Evolutionary conservation across 2,797 vertebrate genomes (phyloP), one percentile per base, ranked within the genome.

Genomic region (Lagorchestes hirsutus): DNA sequence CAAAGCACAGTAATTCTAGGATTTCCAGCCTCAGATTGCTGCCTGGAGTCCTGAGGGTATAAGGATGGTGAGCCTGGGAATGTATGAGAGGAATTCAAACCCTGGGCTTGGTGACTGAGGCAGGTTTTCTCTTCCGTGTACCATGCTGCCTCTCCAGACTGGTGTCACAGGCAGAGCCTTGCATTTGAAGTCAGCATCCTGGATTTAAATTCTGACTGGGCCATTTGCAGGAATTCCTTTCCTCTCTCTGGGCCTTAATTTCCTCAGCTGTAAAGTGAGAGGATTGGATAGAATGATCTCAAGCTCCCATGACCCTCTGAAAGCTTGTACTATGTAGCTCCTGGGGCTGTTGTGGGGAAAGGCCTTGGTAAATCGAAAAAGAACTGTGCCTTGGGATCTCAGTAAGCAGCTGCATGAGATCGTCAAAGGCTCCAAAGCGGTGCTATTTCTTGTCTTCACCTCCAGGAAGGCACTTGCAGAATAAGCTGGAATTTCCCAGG

Each of bases 401-500:
- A 40, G 40, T 24, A 82, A 91, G 28, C 50, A 91, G 54, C 24
- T 57, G 46, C 57, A 91, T 62, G 95, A n/a, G 94, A 96, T 92
- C 94, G 94, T 94, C 58, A 87, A 94, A 11, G 54, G 40, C 8
- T 57, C 31, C 54, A 52, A 82, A 91, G 74, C 9, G 52, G 34
- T 10, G 87, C 59, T 94, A 55, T 92, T 90, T 6, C 54, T 90
- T 31, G 31, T 90, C 50, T 52, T 90, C 11, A 96, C 90, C 46
- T 92, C 54, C 62, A 93, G 90, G 94, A 96, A 57, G 92, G 91
- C n/a, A 40, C 67, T 92, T 59, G 93, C 22, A 50, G 22, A 50
- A 50, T 46, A 50, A 18, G 40, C 40, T 12, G 22, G 22, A 87
- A 27, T 87, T 9, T 22, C 27, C 11, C 74, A 87, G 40, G 40